phyloP scores from a whole-genome alignment of 2,797 vertebrate species.

The Masticophis lateralis region DNA sequence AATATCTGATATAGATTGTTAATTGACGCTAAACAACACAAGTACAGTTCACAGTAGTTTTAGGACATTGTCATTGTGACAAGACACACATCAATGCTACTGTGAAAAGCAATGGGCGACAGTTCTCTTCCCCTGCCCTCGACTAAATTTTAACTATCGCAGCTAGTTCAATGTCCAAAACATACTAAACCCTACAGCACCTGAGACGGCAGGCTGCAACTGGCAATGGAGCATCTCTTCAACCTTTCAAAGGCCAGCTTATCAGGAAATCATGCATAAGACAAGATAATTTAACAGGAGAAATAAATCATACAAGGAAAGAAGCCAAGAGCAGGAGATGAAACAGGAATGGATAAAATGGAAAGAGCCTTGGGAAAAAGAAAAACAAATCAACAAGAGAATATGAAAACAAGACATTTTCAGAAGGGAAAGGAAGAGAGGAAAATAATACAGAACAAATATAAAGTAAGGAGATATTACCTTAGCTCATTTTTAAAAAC shows the following conservation, averaged over 20 bases:
- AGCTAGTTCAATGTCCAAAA: constrained; percentile 6
- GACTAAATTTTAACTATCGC: constrained; percentile 9
- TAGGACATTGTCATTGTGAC: constrained; percentile 5
- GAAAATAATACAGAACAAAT: too few relatives aligned
- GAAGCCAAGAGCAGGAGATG: constrained; percentile 1
- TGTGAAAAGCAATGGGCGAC: constrained; percentile 3
- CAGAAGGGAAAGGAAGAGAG: too few relatives aligned
- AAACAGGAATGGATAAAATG: constrained; percentile 2
- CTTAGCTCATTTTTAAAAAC: background rate
- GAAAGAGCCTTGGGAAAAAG: background rate
- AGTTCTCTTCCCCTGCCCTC: background rate
- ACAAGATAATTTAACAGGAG: constrained; percentile 6
- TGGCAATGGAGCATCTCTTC: background rate
- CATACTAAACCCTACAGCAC: constrained; percentile 20
- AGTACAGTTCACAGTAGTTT: background rate
- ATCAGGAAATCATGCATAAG: constrained; percentile 11
- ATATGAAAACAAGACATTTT: too few relatives aligned
- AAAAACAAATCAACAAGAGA: too few relatives aligned
- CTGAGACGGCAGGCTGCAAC: constrained; percentile 16
- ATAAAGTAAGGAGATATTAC: background rate
- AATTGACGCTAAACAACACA: background rate
- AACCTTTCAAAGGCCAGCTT: background rate
- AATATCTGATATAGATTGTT: background rate
- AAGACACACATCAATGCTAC: constrained; percentile 16
- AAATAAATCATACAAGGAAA: background rate